Conservation (phyloP, 2,888 invertebrate species). For the Apodemia duryi region DNA sequence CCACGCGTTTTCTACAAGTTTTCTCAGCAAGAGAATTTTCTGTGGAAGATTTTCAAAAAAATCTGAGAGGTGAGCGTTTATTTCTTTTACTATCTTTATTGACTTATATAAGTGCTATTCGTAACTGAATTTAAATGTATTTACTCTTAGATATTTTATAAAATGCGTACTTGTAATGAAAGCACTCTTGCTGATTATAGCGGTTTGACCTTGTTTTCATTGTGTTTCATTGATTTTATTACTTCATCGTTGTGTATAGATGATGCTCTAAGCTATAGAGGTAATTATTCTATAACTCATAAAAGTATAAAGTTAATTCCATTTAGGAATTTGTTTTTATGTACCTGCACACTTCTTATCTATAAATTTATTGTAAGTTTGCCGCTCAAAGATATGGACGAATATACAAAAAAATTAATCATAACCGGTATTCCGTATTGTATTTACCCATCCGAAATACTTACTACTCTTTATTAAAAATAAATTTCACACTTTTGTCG, state of each 20-base stretch:
- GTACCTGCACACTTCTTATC: too few species aligned
- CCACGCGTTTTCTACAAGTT: conserved; percentile 1
- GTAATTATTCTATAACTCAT: too few species aligned
- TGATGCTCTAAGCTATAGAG: too few species aligned
- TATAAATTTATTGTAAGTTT: too few species aligned
- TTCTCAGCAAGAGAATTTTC: not conserved
- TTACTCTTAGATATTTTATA: not conserved
- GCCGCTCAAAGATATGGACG: too few species aligned
- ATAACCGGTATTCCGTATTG: too few species aligned
- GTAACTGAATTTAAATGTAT: not conserved
- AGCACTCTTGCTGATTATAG: not conserved
- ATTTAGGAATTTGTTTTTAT: too few species aligned
- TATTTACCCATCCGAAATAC: too few species aligned
- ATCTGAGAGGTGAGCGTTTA: not conserved
- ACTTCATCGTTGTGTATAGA: not conserved
- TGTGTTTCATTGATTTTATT: conserved; percentile 6
- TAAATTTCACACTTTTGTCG: too few species aligned
- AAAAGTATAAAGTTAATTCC: too few species aligned
- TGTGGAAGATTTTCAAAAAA: not conserved
- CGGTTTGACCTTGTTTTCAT: conserved; percentile 16
- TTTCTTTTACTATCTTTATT: not conserved
- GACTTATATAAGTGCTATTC: not conserved
- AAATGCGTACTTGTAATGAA: not conserved
- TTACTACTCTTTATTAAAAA: too few species aligned
- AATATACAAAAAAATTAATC: too few species aligned